Evolutionary conservation across 2,797 vertebrate genomes (phyloP).

Genomic region (Anabas testudineus): DNA sequence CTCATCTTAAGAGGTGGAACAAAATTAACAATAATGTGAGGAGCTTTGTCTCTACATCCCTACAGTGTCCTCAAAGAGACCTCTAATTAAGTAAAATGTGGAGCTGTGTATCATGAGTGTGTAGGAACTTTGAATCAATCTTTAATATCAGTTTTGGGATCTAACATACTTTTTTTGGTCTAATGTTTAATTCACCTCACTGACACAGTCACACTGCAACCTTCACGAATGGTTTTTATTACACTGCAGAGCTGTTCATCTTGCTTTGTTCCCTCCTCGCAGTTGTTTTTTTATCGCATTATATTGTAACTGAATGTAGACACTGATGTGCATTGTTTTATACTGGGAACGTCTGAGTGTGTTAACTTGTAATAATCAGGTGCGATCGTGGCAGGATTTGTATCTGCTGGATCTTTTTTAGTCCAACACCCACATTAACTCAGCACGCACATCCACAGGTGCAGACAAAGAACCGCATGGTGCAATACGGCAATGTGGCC

Average conservation of each 20-base stretch:
- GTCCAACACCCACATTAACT: neutral
- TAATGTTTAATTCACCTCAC: neutral
- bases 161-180: neutral
- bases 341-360: neutral
- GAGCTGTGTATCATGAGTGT: no score
- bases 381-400: neutral
- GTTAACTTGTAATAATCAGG: conserved; percentile 2
- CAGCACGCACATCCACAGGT: conserved; percentile 42
- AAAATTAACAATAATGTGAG: neutral
- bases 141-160: neutral
- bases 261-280: neutral
- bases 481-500: conserved; percentile 67
- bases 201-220: neutral
- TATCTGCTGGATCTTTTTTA: conserved; percentile 4
- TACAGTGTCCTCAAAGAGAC: no score
- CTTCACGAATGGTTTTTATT: neutral
- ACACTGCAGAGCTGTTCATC: conserved; percentile 12
- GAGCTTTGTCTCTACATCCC: no score
- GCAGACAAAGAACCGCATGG: conserved; percentile 64
- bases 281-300: neutral
- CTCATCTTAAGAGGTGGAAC: neutral
- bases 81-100: no score
- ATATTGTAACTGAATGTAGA: neutral
- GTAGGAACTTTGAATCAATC: neutral
- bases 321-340: neutral